Evolutionary conservation across 2,113 vertebrate genomes (phyloP).

Genomic region (Carollia perspicillata): DNA sequence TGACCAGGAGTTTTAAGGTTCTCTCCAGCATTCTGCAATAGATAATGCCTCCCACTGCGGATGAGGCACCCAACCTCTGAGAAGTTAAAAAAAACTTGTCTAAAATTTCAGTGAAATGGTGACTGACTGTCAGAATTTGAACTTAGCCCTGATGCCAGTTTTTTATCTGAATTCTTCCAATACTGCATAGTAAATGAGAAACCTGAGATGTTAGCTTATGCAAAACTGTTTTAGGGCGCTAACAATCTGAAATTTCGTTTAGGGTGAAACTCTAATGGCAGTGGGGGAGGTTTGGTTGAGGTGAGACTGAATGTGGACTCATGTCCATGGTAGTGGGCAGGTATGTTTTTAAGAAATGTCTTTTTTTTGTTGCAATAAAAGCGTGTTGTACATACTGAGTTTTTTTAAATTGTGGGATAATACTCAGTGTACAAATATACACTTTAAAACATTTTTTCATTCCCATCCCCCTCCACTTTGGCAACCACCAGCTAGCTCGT

Average conservation of each 20-base stretch:
- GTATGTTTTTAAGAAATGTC: neutral
- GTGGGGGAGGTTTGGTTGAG: neutral
- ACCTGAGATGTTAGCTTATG: neutral
- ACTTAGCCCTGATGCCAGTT: neutral
- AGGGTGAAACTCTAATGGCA: neutral
- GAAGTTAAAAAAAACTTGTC: neutral
- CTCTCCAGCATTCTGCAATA: neutral
- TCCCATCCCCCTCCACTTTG: neutral
- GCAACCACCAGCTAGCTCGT: neutral
- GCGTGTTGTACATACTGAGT: neutral
- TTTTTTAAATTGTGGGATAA: neutral
- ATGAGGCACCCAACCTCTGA: neutral
- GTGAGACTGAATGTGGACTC: neutral
- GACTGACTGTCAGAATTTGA: neutral
- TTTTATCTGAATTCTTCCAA: neutral
- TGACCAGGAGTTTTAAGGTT: neutral
- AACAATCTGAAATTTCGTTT: neutral
- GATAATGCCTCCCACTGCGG: neutral
- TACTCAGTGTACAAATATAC: neutral
- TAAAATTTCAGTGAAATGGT: neutral
- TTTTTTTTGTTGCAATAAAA: neutral
- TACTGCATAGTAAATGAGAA: neutral
- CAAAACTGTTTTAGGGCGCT: neutral
- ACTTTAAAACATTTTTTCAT: neutral
- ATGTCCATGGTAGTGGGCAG: neutral